Percentiles rank a stretch among this genome's conserved stretches.
Conservation (phyloP, 2,113 vertebrate genomes). For the Synchiropus splendidus region DNA sequence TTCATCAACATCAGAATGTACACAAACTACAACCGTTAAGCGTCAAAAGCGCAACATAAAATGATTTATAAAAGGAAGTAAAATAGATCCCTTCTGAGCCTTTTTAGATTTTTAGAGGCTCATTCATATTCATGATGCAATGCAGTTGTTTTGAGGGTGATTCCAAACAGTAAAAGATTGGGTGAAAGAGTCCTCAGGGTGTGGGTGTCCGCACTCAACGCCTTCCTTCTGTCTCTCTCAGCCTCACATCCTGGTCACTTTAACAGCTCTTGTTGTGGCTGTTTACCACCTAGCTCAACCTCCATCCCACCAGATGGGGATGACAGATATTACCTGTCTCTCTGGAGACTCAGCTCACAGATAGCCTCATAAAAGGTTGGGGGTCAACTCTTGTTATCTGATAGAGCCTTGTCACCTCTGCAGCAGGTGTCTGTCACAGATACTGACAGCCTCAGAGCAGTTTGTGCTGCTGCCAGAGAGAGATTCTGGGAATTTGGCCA, state of each 20-base stretch:
- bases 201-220: slow-evolving; percentile 19
- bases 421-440: slow-evolving; percentile 61
- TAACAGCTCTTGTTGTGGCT: background rate
- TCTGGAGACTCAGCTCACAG: slow-evolving; percentile 38
- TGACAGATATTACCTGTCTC: slow-evolving; percentile 16
- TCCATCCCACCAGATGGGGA: slow-evolving; percentile 8
- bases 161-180: slow-evolving; percentile 4
- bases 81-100: no score
- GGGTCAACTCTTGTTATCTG: slow-evolving; percentile 47
- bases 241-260: slow-evolving; percentile 14
- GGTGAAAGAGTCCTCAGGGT: slow-evolving; percentile 7
- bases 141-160: no score
- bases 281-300: no score
- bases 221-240: slow-evolving; percentile 18
- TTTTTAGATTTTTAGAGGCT: no score
- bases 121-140: no score
- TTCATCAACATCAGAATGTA: no score
- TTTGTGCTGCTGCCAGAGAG: slow-evolving; percentile 37
- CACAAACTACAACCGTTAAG: no score
- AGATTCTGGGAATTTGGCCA: slow-evolving; percentile 62
- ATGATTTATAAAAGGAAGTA: no score
- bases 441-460: slow-evolving; percentile 33
- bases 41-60: no score
- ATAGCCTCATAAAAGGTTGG: slow-evolving; percentile 50
- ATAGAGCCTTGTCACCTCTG: slow-evolving; percentile 41